A percentile compares a stretch with the other conserved stretches of the same genome.
These are phyloP conservation scores for Diplazon laetatorius DNA, from an alignment of 2,888 invertebrate genomes.

Conservation along the genomic window DNA sequence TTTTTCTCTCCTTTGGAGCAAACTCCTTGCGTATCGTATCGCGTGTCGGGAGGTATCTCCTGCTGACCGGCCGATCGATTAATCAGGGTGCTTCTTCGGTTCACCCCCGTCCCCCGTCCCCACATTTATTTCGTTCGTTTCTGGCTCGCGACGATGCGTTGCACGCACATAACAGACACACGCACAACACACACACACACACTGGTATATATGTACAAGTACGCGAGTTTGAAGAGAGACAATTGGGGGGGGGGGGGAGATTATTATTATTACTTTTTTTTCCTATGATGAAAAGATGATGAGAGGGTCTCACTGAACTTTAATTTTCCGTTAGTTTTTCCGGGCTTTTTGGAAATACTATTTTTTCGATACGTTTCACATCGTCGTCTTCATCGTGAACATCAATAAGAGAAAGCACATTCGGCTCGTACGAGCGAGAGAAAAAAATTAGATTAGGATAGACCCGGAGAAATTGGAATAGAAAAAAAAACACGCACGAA, in stretches of 20 bases:
- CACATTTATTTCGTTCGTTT: slow-evolving; percentile 16
- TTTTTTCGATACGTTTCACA: slow-evolving; percentile 19
- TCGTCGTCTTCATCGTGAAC: not conserved
- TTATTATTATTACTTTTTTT: too few relatives aligned
- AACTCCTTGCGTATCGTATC: slow-evolving; percentile 45
- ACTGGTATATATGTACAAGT: slow-evolving; percentile 55
- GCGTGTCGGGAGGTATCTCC: slow-evolving; percentile 59
- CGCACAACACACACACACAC: slow-evolving; percentile 36
- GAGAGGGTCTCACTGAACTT: not conserved
- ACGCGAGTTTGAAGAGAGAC: slow-evolving; percentile 45
- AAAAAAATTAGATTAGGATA: not conserved
- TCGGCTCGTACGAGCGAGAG: slow-evolving; percentile 2
- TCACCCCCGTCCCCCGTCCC: too few relatives aligned
- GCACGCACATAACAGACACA: slow-evolving; percentile 52
- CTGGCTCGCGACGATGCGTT: slow-evolving; percentile 50
- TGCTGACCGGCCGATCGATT: slow-evolving; percentile 61
- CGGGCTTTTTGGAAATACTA: too few relatives aligned
- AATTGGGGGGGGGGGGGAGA: too few relatives aligned
- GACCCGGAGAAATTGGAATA: not conserved
- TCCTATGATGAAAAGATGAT: slow-evolving; percentile 11
- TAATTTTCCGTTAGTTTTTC: too few relatives aligned
- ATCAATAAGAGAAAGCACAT: slow-evolving; percentile 31
- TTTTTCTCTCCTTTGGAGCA: slow-evolving; percentile 28
- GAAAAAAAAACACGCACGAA: too few relatives aligned
- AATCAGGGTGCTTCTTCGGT: slow-evolving; percentile 55